phyloP scores from a whole-genome alignment of 2,797 vertebrate genomes.

The Meriones psammophilus region DNA sequence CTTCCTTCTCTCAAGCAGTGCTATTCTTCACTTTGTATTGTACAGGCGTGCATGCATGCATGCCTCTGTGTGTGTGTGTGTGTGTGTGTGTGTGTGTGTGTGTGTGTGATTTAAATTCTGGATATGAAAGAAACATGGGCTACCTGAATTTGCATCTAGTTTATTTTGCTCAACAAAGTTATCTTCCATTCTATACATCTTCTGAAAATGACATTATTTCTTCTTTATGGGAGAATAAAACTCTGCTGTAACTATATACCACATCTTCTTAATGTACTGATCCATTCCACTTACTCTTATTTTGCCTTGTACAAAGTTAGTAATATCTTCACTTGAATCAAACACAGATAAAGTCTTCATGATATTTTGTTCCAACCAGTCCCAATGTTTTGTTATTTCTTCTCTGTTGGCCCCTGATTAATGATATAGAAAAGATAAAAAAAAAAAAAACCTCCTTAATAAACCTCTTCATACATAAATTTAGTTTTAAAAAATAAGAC shows the following conservation, averaged over 20 bases:
- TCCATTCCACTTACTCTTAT: constrained; percentile 93
- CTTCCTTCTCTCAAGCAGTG: not conserved
- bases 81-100: not conserved
- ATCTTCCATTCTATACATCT: not conserved
- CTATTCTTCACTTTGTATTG: not conserved
- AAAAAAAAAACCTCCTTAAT: constrained; percentile 50
- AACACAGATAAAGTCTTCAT: constrained; percentile 98
- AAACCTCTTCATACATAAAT: constrained; percentile 46
- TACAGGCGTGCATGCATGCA: no score
- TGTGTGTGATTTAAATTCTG: not conserved
- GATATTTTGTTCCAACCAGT: constrained; percentile 97
- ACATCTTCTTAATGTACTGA: not conserved
- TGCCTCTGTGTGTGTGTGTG: no score
- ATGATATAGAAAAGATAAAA: constrained; percentile 62
- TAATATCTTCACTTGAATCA: constrained; percentile 98
- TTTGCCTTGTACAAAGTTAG: constrained; percentile 98
- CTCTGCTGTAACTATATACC: not conserved
- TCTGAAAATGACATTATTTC: not conserved
- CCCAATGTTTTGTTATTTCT: constrained; percentile 97
- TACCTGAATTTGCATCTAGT: not conserved
- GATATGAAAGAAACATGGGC: not conserved
- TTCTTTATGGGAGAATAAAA: not conserved
- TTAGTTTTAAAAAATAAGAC: constrained; percentile 61
- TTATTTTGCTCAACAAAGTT: not conserved
- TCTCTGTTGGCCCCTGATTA: constrained; percentile 94